Evolutionary conservation across 2,888 invertebrate species (phyloP).

Genomic region (Strigamia crassipes): DNA sequence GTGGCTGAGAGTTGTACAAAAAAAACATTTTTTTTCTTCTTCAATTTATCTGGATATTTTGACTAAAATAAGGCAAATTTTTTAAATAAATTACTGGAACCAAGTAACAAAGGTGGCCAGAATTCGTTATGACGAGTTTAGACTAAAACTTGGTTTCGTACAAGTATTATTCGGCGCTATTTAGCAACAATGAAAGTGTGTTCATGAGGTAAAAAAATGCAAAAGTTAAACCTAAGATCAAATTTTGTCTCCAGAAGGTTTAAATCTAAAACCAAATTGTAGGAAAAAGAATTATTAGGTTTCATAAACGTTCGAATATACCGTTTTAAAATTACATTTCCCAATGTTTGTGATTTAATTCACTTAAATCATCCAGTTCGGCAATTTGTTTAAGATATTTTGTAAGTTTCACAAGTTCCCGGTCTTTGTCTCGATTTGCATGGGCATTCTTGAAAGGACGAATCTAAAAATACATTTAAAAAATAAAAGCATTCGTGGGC

Average conservation of each 20-base stretch:
- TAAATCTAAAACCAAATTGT: background rate
- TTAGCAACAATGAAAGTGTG: background rate
- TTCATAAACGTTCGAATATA: background rate
- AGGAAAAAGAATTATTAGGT: background rate
- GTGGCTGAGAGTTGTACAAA: too few relatives aligned
- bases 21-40: too few relatives aligned
- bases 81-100: too few relatives aligned
- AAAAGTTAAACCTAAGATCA: background rate
- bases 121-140: too few relatives aligned
- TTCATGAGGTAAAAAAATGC: background rate
- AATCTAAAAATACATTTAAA: slow-evolving; percentile 62
- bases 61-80: too few relatives aligned
- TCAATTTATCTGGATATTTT: too few relatives aligned
- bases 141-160: too few relatives aligned
- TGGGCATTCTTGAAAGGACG: slow-evolving; percentile 90
- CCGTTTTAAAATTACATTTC: slow-evolving; percentile 62
- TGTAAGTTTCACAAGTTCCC: slow-evolving; percentile 78
- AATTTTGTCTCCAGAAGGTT: background rate
- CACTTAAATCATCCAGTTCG: slow-evolving; percentile 76
- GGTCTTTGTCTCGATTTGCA: slow-evolving; percentile 79
- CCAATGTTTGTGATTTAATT: slow-evolving; percentile 89
- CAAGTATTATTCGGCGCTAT: too few relatives aligned
- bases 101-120: too few relatives aligned
- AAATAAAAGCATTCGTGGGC: background rate
- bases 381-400: slow-evolving; percentile 83